Evolutionary conservation across 2,113 vertebrate species (phyloP).

Genomic region (Arizona elegans): DNA sequence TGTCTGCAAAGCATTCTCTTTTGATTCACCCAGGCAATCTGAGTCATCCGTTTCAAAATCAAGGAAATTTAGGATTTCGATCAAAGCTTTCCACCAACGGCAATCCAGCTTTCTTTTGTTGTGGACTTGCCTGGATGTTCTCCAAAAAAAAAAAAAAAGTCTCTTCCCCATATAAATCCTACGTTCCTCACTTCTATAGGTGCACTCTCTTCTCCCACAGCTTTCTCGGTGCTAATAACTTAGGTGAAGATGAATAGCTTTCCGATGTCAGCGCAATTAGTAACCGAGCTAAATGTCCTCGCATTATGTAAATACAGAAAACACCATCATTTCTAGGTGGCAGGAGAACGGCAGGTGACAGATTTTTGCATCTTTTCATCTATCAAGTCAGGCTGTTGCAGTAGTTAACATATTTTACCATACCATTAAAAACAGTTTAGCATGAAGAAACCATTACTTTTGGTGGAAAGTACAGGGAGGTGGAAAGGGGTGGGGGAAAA

Average conservation of each 20-base stretch:
- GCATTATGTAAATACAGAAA: constrained; percentile 53
- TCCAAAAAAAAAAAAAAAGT: no score
- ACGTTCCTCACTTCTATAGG: neutral
- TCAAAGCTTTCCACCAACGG: neutral
- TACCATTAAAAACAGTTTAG: constrained; percentile 49
- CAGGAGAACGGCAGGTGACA: constrained; percentile 36
- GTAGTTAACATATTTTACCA: constrained; percentile 56
- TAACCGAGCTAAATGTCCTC: constrained; percentile 42
- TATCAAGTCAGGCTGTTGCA: constrained; percentile 45
- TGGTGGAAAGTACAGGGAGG: neutral
- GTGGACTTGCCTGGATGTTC: neutral
- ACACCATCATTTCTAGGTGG: constrained; percentile 51
- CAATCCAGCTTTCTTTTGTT: neutral
- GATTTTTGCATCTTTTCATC: constrained; percentile 47
- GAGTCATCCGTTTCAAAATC: neutral
- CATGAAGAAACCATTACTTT: constrained; percentile 58
- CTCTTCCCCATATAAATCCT: neutral
- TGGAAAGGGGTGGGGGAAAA: neutral
- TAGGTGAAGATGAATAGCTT: constrained; percentile 36
- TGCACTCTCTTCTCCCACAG: neutral
- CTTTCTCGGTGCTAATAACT: neutral
- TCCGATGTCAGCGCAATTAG: constrained; percentile 43
- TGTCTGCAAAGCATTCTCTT: neutral
- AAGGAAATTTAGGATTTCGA: neutral
- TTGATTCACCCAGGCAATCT: neutral